A percentile compares a stretch with the other conserved stretches of the same genome.
These are phyloP conservation scores for Daboia siamensis DNA, from an alignment of 2,113 vertebrate genomes.

Conservation along the genomic window DNA sequence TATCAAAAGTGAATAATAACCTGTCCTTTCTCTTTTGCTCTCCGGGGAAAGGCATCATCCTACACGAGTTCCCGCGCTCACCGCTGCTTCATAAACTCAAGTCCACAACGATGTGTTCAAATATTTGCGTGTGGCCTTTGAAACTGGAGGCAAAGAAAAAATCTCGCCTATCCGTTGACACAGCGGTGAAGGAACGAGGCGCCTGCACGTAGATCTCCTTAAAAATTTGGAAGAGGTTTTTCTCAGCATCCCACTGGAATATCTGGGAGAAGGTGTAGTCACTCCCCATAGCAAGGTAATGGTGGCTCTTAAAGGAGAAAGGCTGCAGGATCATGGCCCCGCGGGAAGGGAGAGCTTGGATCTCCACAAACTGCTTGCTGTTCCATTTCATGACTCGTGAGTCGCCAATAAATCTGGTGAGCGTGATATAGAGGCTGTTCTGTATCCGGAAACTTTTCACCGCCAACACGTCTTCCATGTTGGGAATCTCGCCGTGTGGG, in stretches of 20 bases:
- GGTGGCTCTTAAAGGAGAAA: slow-evolving; percentile 86
- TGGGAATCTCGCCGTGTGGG: slow-evolving; percentile 88
- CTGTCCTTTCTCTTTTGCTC: slow-evolving; percentile 38
- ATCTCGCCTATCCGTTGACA: slow-evolving; percentile 91
- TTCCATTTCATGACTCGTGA: slow-evolving; percentile 93
- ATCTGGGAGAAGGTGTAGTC: slow-evolving; percentile 98
- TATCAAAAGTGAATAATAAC: slow-evolving; percentile 23
- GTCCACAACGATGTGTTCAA: slow-evolving; percentile 90
- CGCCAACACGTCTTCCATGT: slow-evolving; percentile 95
- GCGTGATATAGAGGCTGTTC: slow-evolving; percentile 85
- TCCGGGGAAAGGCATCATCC: slow-evolving; percentile 45
- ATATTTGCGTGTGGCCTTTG: slow-evolving; percentile 96
- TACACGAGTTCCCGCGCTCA: slow-evolving; percentile 17
- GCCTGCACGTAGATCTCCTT: slow-evolving; percentile 97
- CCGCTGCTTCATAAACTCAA: slow-evolving; percentile 83
- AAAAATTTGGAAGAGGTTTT: slow-evolving; percentile 85
- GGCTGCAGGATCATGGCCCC: slow-evolving; percentile 96
- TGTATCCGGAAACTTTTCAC: slow-evolving; percentile 92
- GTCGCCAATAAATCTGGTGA: slow-evolving; percentile 96
- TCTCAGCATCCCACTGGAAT: slow-evolving; percentile 89
- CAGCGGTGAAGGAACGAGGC: slow-evolving; percentile 92
- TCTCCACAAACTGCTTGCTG: slow-evolving; percentile 87
- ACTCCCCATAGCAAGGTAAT: slow-evolving; percentile 93
- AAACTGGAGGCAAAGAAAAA: slow-evolving; percentile 97
- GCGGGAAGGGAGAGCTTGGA: slow-evolving; percentile 91